A percentile compares a stretch with the other conserved stretches of the same genome.
These are phyloP conservation scores for Choloepus hoffmanni DNA, from an alignment of 2,113 vertebrate species.

Conservation along the genomic window DNA sequence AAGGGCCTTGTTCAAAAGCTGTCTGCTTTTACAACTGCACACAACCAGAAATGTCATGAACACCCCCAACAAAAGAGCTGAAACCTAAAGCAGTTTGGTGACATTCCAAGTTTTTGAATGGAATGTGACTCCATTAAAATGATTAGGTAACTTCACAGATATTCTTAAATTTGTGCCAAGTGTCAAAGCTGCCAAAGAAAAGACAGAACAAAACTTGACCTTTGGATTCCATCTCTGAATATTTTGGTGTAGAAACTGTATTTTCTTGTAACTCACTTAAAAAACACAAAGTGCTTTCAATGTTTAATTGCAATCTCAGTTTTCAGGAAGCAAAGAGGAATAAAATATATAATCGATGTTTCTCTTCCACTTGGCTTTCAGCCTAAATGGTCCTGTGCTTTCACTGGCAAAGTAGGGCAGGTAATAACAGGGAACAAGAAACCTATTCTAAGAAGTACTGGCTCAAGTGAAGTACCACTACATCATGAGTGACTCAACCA, in stretches of 20 bases:
- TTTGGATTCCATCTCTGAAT: conserved; percentile 50
- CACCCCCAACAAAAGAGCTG: conserved; percentile 14
- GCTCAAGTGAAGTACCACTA: conserved; percentile 85
- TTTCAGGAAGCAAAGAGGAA: conserved; percentile 72
- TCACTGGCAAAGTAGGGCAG: conserved; percentile 78
- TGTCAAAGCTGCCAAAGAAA: conserved; percentile 71
- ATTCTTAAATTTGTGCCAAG: conserved; percentile 62
- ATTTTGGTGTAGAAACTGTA: conserved; percentile 66
- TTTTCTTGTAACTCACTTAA: conserved; percentile 75
- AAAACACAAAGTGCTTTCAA: conserved; percentile 61
- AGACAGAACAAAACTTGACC: conserved; percentile 59
- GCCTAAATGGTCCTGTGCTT: conserved; percentile 58
- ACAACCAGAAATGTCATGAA: conserved; percentile 26
- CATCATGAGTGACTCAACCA: conserved; percentile 88
- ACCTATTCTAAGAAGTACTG: conserved; percentile 80
- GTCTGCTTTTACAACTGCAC: conserved; percentile 46
- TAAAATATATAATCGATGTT: conserved; percentile 42
- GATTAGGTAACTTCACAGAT: conserved; percentile 77
- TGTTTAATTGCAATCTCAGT: conserved; percentile 55
- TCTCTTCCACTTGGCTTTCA: conserved; percentile 65
- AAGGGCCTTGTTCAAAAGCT: conserved; percentile 70
- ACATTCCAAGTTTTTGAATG: conserved; percentile 65
- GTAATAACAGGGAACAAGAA: conserved; percentile 84
- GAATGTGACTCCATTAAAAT: conserved; percentile 72
- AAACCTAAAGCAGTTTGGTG: conserved; percentile 62